These are phyloP conservation scores for Alouatta palliata DNA, from an alignment of 2,113 vertebrate genomes.

Conservation along the genomic window DNA sequence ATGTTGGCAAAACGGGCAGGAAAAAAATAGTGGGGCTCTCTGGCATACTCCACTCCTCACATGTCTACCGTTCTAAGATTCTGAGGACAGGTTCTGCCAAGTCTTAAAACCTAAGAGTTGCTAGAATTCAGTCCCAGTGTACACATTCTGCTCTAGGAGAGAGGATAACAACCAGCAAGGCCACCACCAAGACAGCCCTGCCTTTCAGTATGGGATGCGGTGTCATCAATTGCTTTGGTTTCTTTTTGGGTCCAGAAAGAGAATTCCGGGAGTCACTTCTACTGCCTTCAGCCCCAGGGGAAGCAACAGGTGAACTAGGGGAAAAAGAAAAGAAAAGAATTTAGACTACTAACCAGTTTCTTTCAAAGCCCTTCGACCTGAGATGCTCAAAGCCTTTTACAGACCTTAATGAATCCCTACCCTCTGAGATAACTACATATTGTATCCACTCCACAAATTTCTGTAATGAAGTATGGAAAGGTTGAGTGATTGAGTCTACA, in stretches of 20 bases:
- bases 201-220: conserved; percentile 90
- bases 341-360: conserved; percentile 27
- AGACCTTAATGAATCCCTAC: neutral
- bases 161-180: neutral
- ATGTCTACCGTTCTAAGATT: neutral
- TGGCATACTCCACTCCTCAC: neutral
- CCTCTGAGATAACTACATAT: neutral
- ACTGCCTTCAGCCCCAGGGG: conserved; percentile 43
- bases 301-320: conserved; percentile 58
- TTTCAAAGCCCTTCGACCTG: neutral
- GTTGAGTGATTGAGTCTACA: neutral
- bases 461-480: neutral
- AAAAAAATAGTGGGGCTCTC: neutral
- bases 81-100: neutral
- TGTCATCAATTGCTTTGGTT: conserved; percentile 56
- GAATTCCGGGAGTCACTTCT: conserved; percentile 35
- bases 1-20: neutral
- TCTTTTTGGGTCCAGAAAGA: conserved; percentile 62
- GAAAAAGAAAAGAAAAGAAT: conserved; percentile 38
- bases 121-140: neutral
- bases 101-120: neutral
- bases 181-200: conserved; percentile 72
- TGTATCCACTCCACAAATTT: neutral
- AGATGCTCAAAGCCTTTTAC: conserved; percentile 17
- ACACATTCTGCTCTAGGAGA: neutral